phyloP scores from a whole-genome alignment of 2,888 invertebrate species.

The Endomychus coccineus region DNA sequence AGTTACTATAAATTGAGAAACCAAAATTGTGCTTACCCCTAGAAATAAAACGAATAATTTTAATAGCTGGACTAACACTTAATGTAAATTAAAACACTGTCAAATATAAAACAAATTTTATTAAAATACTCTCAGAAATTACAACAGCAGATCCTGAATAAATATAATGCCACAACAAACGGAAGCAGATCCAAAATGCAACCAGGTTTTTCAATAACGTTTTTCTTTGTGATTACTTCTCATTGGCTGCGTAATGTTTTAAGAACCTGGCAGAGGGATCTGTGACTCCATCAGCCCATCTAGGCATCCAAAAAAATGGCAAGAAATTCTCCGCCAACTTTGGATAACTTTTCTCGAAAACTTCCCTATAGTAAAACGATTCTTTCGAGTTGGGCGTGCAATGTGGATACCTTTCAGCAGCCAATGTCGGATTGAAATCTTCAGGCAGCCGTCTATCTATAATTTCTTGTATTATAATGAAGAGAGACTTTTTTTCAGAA shows the following conservation, averaged over 20 bases:
- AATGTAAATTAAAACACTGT: too few relatives aligned
- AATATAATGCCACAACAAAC: too few relatives aligned
- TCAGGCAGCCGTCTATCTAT: conserved; percentile 57
- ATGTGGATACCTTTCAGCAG: conserved; percentile 53
- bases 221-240: too few relatives aligned
- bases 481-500: conserved; percentile 63
- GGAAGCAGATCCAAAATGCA: too few relatives aligned
- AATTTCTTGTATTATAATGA: conserved; percentile 60
- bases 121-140: too few relatives aligned
- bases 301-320: conserved; percentile 75
- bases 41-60: too few relatives aligned
- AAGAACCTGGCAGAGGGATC: conserved; percentile 73
- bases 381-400: conserved; percentile 71
- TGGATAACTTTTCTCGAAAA: conserved; percentile 60
- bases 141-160: too few relatives aligned
- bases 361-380: conserved; percentile 64
- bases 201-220: too few relatives aligned
- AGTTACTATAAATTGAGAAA: too few relatives aligned
- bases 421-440: conserved; percentile 49
- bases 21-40: too few relatives aligned
- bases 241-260: conserved; percentile 57
- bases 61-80: too few relatives aligned
- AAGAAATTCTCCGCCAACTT: conserved; percentile 53
- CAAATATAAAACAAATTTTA: too few relatives aligned
- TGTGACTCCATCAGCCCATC: conserved; percentile 60